These are phyloP conservation scores for Meloidogyne floridensis DNA, from an alignment of 1,140 invertebrate species.

Conservation along the genomic window DNA sequence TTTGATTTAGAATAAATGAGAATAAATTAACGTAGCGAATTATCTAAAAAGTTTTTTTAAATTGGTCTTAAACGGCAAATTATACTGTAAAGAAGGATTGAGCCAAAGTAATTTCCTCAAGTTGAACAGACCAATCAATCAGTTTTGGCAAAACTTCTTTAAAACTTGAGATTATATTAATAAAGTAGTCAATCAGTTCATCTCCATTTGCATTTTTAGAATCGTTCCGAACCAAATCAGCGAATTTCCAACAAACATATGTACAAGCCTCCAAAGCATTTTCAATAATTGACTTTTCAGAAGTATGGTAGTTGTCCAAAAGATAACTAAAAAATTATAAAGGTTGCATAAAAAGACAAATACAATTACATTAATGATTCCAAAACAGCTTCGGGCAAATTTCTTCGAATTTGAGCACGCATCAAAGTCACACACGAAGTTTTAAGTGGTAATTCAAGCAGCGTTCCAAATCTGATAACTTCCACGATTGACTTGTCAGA, in stretches of 20 bases:
- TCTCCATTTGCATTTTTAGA: neutral
- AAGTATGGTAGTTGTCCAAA: neutral
- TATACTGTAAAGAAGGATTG: slow-evolving; percentile 36
- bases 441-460: slow-evolving; percentile 16
- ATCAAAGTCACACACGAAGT: slow-evolving; percentile 19
- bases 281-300: neutral
- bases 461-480: slow-evolving; percentile 27
- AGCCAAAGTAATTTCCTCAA: neutral
- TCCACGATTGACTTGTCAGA: slow-evolving; percentile 26
- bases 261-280: slow-evolving; percentile 25
- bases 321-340: slow-evolving; percentile 12
- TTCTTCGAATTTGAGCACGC: slow-evolving; percentile 17
- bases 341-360: neutral
- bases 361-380: neutral
- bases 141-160: slow-evolving; percentile 26
- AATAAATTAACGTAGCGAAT: slow-evolving; percentile 25
- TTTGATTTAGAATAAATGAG: slow-evolving; percentile 12
- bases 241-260: slow-evolving; percentile 28
- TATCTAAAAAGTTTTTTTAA: slow-evolving; percentile 15
- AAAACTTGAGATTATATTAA: slow-evolving; percentile 16
- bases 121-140: slow-evolving; percentile 35
- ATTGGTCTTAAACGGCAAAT: slow-evolving; percentile 4
- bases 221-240: slow-evolving; percentile 12
- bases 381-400: slow-evolving; percentile 10
- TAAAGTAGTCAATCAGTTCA: slow-evolving; percentile 8